Evolutionary conservation across 2,113 vertebrate genomes (phyloP).

Genomic region (Physeter macrocephalus): DNA sequence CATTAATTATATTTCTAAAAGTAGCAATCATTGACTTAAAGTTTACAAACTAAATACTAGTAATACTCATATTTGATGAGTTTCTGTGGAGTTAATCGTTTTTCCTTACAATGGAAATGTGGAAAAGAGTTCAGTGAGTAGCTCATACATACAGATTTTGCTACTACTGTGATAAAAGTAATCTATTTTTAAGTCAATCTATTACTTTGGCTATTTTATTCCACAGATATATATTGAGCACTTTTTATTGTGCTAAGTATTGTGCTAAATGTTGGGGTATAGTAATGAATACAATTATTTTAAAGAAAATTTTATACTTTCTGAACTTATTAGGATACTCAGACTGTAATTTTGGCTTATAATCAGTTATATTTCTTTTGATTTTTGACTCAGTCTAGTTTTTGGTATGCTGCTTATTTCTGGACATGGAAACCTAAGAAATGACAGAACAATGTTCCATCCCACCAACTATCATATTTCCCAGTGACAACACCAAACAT

Average conservation of each 20-base stretch:
- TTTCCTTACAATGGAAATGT: neutral
- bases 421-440: neutral
- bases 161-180: neutral
- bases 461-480: neutral
- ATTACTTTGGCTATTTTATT: neutral
- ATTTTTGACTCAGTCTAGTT: neutral
- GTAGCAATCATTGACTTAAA: slow-evolving; percentile 1
- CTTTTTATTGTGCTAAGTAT: neutral
- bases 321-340: neutral
- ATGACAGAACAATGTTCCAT: neutral
- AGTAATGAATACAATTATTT: neutral
- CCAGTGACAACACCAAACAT: neutral
- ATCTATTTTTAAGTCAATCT: neutral
- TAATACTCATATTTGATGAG: neutral
- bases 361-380: neutral
- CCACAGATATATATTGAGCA: neutral
- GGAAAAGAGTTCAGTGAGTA: neutral
- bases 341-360: neutral
- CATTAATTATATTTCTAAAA: slow-evolving; percentile 11
- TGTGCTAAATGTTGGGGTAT: neutral
- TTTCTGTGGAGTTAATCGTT: neutral
- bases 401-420: neutral
- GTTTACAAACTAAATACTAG: neutral
- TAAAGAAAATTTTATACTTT: neutral
- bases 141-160: neutral